Evolutionary conservation across 1,140 invertebrate genomes (phyloP).

Genomic region (Pentalonia nigronervosa): DNA sequence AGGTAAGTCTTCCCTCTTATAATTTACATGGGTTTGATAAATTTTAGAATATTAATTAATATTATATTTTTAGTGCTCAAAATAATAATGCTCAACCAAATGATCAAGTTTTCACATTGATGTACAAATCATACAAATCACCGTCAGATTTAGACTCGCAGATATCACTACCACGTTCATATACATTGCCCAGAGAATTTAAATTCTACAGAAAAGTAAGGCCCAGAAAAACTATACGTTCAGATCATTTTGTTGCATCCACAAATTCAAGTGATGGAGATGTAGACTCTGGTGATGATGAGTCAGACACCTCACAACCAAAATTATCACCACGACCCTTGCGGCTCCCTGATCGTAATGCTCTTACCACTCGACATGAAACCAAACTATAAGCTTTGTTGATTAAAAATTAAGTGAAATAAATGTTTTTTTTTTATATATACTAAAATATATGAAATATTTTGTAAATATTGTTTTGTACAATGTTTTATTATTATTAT

Average conservation of each 20-base stretch:
- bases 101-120: slow-evolving; percentile 62
- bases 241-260: slow-evolving; percentile 75
- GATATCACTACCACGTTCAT: slow-evolving; percentile 81
- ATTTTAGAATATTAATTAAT: neutral
- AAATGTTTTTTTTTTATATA: slow-evolving; percentile 22
- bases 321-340: slow-evolving; percentile 60
- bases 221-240: slow-evolving; percentile 67
- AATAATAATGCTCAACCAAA: slow-evolving; percentile 53
- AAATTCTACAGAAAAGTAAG: slow-evolving; percentile 76
- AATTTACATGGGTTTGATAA: neutral
- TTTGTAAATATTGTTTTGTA: slow-evolving; percentile 55
- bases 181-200: slow-evolving; percentile 84
- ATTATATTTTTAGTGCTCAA: neutral
- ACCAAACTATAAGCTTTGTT: slow-evolving; percentile 61
- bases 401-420: slow-evolving; percentile 26
- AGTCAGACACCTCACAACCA: slow-evolving; percentile 61
- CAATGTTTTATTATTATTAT: slow-evolving; percentile 10
- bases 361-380: slow-evolving; percentile 60
- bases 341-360: slow-evolving; percentile 59
- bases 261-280: slow-evolving; percentile 84
- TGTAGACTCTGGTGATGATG: slow-evolving; percentile 62
- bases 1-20: neutral
- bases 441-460: slow-evolving; percentile 40
- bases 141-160: slow-evolving; percentile 79
- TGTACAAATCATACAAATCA: slow-evolving; percentile 68